Evolutionary conservation across 2,888 invertebrate species (phyloP).

Genomic region (Lasius platythorax): DNA sequence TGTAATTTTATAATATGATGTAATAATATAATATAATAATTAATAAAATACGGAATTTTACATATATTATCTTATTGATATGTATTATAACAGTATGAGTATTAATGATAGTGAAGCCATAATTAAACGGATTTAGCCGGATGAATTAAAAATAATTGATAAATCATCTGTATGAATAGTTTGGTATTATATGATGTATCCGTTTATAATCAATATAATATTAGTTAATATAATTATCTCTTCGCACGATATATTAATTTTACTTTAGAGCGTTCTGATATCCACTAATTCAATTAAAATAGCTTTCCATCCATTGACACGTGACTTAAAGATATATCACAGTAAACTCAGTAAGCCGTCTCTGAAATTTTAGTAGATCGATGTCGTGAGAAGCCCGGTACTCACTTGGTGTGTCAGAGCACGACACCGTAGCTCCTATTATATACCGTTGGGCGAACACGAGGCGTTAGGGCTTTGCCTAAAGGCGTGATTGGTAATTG

Average conservation of each 20-base stretch:
- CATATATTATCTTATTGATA: constrained; percentile 22
- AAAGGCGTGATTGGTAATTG: constrained; percentile 82
- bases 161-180: constrained; percentile 15
- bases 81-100: background rate
- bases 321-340: constrained; percentile 41
- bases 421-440: constrained; percentile 78
- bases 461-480: constrained; percentile 78
- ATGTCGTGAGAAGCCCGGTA: constrained; percentile 70
- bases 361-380: constrained; percentile 72
- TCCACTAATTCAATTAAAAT: constrained; percentile 24
- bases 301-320: background rate
- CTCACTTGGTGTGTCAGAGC: constrained; percentile 71
- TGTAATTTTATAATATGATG: constrained; percentile 8
- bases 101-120: constrained; percentile 23
- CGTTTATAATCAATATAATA: constrained; percentile 34
- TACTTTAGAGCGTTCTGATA: background rate
- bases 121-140: constrained; percentile 14
- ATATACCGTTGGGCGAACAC: constrained; percentile 79
- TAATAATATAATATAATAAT: background rate
- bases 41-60: background rate
- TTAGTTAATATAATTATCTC: constrained; percentile 39
- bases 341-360: constrained; percentile 44
- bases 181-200: background rate
- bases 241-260: constrained; percentile 39
- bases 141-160: constrained; percentile 42